These are phyloP conservation scores for Ovibos moschatus DNA, from an alignment of 2,113 vertebrate species.

Conservation along the genomic window DNA sequence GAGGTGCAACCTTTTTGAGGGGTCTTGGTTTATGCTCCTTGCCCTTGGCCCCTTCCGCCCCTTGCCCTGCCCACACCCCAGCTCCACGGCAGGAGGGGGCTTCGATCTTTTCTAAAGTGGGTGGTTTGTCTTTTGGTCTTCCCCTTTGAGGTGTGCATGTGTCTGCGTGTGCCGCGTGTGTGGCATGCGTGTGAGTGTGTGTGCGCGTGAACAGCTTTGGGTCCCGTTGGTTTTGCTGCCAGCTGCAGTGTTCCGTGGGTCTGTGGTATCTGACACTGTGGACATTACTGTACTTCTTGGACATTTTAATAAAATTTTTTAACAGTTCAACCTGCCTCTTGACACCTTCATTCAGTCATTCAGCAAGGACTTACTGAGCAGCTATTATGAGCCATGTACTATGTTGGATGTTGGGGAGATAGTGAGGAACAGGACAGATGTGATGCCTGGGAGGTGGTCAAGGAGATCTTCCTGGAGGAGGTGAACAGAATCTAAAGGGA, in stretches of 20 bases:
- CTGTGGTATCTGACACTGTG: conserved; percentile 78
- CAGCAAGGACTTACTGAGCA: background rate
- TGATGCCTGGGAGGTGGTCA: background rate
- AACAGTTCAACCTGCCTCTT: conserved; percentile 72
- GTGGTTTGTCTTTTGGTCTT: background rate
- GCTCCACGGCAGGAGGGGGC: background rate
- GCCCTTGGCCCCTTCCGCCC: background rate
- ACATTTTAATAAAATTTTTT: conserved; percentile 89
- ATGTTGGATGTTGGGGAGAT: background rate
- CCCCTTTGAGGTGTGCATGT: conserved; percentile 42
- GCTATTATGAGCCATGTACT: background rate
- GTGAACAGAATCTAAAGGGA: background rate
- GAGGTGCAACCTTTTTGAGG: background rate
- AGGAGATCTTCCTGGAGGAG: background rate
- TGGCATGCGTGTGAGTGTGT: conserved; percentile 45
- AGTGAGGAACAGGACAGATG: background rate
- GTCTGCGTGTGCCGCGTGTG: background rate
- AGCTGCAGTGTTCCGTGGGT: conserved; percentile 65
- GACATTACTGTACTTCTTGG: conserved; percentile 82
- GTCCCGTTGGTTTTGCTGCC: conserved; percentile 64
- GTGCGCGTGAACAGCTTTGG: background rate
- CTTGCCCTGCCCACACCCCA: background rate
- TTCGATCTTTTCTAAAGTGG: conserved; percentile 10
- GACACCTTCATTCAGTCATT: background rate
- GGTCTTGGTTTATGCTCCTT: background rate